Evolutionary conservation across 2,113 vertebrate species (phyloP), one percentile per base, ranked within the genome.

Genomic region (Vidua chalybeata): DNA sequence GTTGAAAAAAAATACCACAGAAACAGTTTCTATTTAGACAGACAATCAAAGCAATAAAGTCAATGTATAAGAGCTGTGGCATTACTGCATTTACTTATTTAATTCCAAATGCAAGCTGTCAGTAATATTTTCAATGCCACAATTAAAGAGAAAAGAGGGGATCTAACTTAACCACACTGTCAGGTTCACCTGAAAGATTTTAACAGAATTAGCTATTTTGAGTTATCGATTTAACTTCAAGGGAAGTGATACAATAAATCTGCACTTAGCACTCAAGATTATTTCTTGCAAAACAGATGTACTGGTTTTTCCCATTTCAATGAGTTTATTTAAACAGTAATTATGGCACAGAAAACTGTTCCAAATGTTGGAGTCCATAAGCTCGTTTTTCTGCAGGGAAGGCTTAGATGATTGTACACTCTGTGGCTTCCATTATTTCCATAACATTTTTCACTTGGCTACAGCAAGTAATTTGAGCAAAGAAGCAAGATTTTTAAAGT

Each of bases 281-380:
- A 62, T 46, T 93, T 94, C 73, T 78, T 39, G 37, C 68, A 71
- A 77, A 92, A 87, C 73, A 92, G 59, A 96, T 62, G 37, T 21
- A 39, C 46, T 62, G 51, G 23, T 48, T 77, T 86, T 76, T 78
- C 77, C 64, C 45, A 19, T 68, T 67, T 81, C 39, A n/a, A 2
- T 30, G 43, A 71, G 17, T 51, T 79, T 77, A 67, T 62, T 48
- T 62, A 61, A 92, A 76, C 45, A 64, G 61, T 21, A 81, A 77
- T 78, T 89, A 93, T 8, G 39, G 52, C 61, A 92, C 43, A 81
- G 89, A 67, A 46, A 90, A 92, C 26, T 19, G 51, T 49, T 94
- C 28, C 61, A 89, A 80, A 58, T 39, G 64, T 54, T 54, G n/a
- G 30, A 52, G 45, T 20, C 37, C 73, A 20, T n/a, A 48, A 64